Evolutionary conservation across 2,113 vertebrate species (phyloP).

Genomic region (Chauna torquata): DNA sequence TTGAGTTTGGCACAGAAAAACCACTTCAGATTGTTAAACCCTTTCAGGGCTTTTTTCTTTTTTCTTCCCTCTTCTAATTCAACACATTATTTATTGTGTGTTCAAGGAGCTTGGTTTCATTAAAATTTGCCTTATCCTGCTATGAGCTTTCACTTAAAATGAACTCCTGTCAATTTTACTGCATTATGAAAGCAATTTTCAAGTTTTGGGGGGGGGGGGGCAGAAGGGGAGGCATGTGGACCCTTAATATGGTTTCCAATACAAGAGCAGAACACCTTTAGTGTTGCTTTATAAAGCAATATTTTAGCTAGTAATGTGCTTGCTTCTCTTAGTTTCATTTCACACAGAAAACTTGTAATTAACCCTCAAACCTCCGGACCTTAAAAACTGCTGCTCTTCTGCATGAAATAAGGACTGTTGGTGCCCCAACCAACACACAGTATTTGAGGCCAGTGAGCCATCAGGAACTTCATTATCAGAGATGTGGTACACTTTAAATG

Average conservation of each 20-base stretch:
- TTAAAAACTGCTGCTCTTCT: not conserved
- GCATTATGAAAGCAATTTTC: not conserved
- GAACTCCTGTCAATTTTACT: not conserved
- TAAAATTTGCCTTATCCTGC: not conserved
- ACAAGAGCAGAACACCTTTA: not conserved
- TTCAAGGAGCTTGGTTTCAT: not conserved
- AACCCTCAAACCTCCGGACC: not conserved
- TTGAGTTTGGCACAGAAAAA: constrained; percentile 2
- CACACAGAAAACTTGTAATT: not conserved
- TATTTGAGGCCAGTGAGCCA: not conserved
- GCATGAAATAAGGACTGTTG: not conserved
- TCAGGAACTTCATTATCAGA: not conserved
- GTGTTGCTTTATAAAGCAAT: not conserved
- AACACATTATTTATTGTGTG: not conserved
- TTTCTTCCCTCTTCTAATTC: not conserved
- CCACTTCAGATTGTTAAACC: not conserved
- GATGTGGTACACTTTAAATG: not conserved
- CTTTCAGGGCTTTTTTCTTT: not conserved
- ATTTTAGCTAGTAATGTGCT: not conserved
- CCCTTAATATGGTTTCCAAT: not conserved
- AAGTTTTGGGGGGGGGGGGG: not conserved
- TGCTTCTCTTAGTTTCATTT: not conserved
- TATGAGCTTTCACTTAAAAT: not conserved
- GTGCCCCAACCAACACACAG: not conserved
- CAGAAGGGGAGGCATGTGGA: not conserved